These are phyloP conservation scores for Ibycter americanus DNA, from an alignment of 2,797 vertebrate species.

Conservation along the genomic window DNA sequence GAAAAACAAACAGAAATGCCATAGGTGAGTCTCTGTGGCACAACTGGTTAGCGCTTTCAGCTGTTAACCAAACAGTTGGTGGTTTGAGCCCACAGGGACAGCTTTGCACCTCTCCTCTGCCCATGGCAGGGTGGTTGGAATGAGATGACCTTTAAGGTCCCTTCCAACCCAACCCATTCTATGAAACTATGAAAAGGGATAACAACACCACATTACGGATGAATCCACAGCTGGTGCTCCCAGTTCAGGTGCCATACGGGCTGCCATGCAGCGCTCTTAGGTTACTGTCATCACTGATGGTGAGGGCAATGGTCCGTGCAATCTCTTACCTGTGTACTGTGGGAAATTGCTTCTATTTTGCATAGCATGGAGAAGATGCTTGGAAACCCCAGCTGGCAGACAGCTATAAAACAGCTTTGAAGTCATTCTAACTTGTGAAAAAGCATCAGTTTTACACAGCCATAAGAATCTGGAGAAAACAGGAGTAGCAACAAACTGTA, in stretches of 20 bases:
- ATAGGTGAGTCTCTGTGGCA: too few species aligned
- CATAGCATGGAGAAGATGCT: background rate
- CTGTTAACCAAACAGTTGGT: too few species aligned
- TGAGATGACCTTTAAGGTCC: too few species aligned
- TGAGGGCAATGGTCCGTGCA: background rate
- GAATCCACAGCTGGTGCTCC: background rate
- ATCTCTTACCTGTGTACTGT: background rate
- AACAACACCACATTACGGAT: background rate
- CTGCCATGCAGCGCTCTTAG: background rate
- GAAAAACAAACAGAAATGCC: background rate
- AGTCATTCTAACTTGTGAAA: background rate
- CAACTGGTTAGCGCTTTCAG: too few species aligned
- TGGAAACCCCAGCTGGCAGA: background rate
- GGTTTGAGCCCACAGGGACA: too few species aligned
- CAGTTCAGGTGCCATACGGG: background rate
- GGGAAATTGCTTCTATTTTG: background rate
- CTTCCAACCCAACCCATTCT: too few species aligned
- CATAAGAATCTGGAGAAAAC: background rate
- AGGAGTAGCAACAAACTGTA: background rate
- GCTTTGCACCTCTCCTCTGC: too few species aligned
- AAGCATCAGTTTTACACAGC: background rate
- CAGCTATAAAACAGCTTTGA: background rate
- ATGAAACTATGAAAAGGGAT: background rate
- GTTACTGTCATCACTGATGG: background rate
- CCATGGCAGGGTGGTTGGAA: too few species aligned